Conservation (phyloP, 2,113 vertebrate genomes). For the Cervus canadensis region DNA sequence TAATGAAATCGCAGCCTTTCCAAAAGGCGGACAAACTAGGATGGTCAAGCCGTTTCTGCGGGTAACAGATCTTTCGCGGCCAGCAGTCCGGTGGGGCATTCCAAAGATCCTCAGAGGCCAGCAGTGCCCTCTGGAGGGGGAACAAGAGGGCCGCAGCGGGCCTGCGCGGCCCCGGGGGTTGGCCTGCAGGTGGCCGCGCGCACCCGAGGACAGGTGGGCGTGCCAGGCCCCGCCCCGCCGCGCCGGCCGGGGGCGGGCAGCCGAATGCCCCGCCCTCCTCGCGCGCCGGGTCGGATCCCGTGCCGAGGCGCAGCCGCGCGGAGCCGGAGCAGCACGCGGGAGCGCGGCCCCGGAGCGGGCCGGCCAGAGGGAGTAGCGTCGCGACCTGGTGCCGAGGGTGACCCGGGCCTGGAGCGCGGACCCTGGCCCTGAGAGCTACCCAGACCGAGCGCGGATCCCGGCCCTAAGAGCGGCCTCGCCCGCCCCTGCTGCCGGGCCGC, state of each 20-base stretch:
- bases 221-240: conserved; percentile 53
- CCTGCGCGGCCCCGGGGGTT: neutral
- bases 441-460: neutral
- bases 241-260: conserved; percentile 15
- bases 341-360: conserved; percentile 31
- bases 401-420: conserved; percentile 8
- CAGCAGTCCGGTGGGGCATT: neutral
- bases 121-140: neutral
- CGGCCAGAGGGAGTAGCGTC: neutral
- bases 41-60: neutral
- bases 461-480: neutral
- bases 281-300: conserved; percentile 38
- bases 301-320: conserved; percentile 41
- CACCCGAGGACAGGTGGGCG: conserved; percentile 41
- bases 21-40: neutral
- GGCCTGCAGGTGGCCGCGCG: neutral
- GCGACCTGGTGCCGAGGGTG: neutral
- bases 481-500: conserved; percentile 33
- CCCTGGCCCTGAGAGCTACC: neutral
- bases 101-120: neutral
- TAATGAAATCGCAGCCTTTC: neutral
- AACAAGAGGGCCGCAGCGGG: neutral
- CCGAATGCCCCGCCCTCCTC: conserved; percentile 54
- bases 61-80: neutral
- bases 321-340: conserved; percentile 48